Conservation (phyloP, 2,888 invertebrate genomes). For the Athalia rosae region DNA sequence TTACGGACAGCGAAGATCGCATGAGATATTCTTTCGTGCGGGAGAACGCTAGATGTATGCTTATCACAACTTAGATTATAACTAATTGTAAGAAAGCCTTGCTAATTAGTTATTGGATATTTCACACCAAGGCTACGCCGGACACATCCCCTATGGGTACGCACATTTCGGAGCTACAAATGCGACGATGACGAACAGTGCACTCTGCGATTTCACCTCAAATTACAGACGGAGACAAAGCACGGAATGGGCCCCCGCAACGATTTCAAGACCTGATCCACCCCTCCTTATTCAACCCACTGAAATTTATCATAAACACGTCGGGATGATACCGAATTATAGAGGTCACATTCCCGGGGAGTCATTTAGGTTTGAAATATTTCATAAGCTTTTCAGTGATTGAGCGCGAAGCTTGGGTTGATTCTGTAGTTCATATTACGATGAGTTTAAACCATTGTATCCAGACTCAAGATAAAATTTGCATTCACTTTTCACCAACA, state of each 20-base stretch:
- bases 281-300: conserved; percentile 75
- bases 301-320: conserved; percentile 83
- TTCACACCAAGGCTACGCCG: conserved; percentile 76
- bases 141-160: conserved; percentile 81
- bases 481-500: conserved; percentile 64
- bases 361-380: conserved; percentile 77
- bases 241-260: conserved; percentile 85
- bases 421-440: no score
- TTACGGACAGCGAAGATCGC: conserved; percentile 48
- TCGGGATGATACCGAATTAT: conserved; percentile 86
- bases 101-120: background rate
- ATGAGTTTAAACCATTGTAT: no score
- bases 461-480: background rate
- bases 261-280: conserved; percentile 76
- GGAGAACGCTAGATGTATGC: conserved; percentile 57
- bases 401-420: no score
- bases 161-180: conserved; percentile 80
- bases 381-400: no score
- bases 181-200: conserved; percentile 81
- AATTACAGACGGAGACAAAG: conserved; percentile 83
- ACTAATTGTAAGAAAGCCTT: background rate
- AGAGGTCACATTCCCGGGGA: conserved; percentile 86
- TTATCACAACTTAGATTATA: background rate
- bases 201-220: conserved; percentile 83
- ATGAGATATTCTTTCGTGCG: conserved; percentile 58